Evolutionary conservation across 1,140 invertebrate genomes (phyloP).

Genomic region (Drosophila cardini): DNA sequence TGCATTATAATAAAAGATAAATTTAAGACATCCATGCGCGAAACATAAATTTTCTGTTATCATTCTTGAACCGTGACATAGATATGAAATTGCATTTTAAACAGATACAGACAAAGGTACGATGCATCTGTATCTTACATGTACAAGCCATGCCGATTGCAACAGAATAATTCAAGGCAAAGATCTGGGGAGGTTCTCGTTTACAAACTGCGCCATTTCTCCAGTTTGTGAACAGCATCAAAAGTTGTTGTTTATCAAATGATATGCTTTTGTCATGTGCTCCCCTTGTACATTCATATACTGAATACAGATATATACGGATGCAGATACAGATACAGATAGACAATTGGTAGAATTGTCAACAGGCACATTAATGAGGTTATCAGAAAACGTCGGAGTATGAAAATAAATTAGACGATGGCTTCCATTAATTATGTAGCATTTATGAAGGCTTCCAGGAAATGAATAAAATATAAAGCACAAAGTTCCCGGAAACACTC

Average conservation of each 20-base stretch:
- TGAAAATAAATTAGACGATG: constrained; percentile 8
- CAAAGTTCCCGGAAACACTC: constrained; percentile 42
- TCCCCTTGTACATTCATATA: not conserved
- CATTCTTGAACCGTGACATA: constrained; percentile 27
- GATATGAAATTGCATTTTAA: constrained; percentile 27
- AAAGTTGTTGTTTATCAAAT: constrained; percentile 61
- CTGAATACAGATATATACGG: not conserved
- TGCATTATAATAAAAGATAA: constrained; percentile 16
- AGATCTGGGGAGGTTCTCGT: not conserved
- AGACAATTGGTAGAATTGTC: constrained; percentile 13
- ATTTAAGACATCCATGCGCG: too few relatives aligned
- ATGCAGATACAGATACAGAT: not conserved
- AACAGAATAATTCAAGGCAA: too few relatives aligned
- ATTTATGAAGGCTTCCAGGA: constrained; percentile 44
- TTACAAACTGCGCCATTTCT: constrained; percentile 67
- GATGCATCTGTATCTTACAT: constrained; percentile 42
- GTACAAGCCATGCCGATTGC: constrained; percentile 15
- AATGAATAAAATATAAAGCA: constrained; percentile 64
- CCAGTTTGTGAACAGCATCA: constrained; percentile 42
- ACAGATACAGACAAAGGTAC: constrained; percentile 22
- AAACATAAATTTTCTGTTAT: constrained; percentile 53
- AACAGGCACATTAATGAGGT: constrained; percentile 46
- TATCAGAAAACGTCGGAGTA: constrained; percentile 28
- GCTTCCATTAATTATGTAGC: constrained; percentile 52
- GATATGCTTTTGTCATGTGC: constrained; percentile 46